Evolutionary conservation across 2,113 vertebrate genomes (phyloP).

Genomic region (Tiliqua scincoides): DNA sequence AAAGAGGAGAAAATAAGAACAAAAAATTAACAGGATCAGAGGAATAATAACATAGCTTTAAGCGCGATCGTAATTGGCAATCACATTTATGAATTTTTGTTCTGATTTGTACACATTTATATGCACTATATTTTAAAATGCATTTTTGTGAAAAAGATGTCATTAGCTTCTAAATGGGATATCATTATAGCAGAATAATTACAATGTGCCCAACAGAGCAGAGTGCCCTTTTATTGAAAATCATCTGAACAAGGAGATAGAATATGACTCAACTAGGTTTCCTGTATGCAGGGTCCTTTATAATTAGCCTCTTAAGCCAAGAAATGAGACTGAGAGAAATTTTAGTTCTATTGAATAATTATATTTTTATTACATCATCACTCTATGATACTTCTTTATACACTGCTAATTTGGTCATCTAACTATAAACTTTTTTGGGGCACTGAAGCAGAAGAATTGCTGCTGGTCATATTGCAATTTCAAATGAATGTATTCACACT

Average conservation of each 20-base stretch:
- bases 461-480: neutral
- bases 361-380: neutral
- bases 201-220: slow-evolving; percentile 23
- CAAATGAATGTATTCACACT: neutral
- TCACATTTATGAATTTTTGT: neutral
- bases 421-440: slow-evolving; percentile 3
- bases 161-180: neutral
- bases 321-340: slow-evolving; percentile 9
- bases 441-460: neutral
- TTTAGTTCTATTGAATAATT: slow-evolving; percentile 16
- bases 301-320: slow-evolving; percentile 14
- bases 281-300: slow-evolving; percentile 5
- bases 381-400: slow-evolving; percentile 19
- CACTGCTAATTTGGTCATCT: slow-evolving; percentile 29
- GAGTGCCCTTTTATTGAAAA: neutral
- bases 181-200: slow-evolving; percentile 33
- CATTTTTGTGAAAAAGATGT: neutral
- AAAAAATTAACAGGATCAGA: neutral
- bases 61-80: neutral
- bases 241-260: slow-evolving; percentile 18
- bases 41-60: accelerated
- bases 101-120: neutral
- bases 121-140: slow-evolving; percentile 2
- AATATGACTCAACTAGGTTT: slow-evolving; percentile 19
- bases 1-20: neutral